Evolutionary conservation across 1,140 invertebrate species (phyloP).

Genomic region (Magallana gigas): DNA sequence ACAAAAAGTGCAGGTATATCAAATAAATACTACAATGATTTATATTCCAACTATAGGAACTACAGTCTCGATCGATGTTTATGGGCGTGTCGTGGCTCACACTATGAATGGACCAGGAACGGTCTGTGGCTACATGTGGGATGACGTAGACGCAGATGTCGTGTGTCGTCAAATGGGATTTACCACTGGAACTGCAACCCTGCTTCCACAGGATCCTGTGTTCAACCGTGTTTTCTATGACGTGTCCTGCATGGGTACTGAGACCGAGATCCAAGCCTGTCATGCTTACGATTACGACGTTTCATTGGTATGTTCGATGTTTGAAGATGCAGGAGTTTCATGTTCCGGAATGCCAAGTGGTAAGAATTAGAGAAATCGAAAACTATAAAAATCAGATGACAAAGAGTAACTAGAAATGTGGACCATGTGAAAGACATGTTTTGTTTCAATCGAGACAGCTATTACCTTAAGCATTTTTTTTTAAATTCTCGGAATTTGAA

Average conservation of each 20-base stretch:
- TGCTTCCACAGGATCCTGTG: background rate
- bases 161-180: constrained; percentile 22
- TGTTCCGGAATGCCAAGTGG: background rate
- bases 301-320: background rate
- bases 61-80: background rate
- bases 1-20: too few relatives aligned
- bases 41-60: background rate
- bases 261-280: background rate
- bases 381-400: too few relatives aligned
- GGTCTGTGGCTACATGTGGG: constrained; percentile 4
- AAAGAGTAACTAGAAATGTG: too few relatives aligned
- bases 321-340: background rate
- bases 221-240: background rate
- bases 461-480: too few relatives aligned
- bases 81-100: background rate
- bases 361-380: too few relatives aligned
- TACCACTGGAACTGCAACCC: background rate
- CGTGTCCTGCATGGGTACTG: background rate
- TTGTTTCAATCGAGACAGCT: too few relatives aligned
- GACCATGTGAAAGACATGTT: too few relatives aligned
- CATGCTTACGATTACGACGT: background rate
- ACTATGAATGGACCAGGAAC: background rate
- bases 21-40: too few relatives aligned
- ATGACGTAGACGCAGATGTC: constrained; percentile 3
- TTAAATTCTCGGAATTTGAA: too few relatives aligned